phyloP scores from a whole-genome alignment of 2,888 invertebrate species.

The Arrhopalites spinosus region DNA sequence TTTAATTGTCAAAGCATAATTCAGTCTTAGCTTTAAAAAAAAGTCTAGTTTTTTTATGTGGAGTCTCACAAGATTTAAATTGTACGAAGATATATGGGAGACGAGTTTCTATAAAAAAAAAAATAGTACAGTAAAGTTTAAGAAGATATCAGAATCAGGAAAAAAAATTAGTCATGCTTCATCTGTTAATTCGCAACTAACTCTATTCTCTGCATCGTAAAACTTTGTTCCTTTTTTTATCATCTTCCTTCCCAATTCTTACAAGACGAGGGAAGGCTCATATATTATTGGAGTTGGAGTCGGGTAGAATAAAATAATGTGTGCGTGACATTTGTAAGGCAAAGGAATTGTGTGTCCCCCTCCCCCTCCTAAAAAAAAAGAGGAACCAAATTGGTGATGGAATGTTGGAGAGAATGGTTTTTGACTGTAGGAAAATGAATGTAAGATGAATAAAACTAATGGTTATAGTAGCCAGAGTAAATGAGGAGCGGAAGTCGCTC shows the following conservation, averaged over 20 bases:
- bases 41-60: too few relatives aligned
- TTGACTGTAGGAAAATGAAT: neutral
- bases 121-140: too few relatives aligned
- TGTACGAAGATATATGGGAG: too few relatives aligned
- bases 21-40: too few relatives aligned
- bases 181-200: constrained; percentile 11
- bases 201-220: neutral
- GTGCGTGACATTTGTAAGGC: neutral
- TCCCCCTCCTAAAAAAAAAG: too few relatives aligned
- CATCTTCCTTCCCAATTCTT: too few relatives aligned
- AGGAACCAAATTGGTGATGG: neutral
- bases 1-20: too few relatives aligned
- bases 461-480: constrained; percentile 3
- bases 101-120: too few relatives aligned
- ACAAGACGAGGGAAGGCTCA: too few relatives aligned
- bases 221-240: too few relatives aligned
- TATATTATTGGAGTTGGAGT: too few relatives aligned
- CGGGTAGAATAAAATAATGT: neutral
- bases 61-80: too few relatives aligned
- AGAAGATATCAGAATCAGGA: neutral
- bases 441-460: neutral
- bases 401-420: neutral
- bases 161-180: constrained; percentile 20
- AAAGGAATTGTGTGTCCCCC: neutral
- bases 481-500: constrained; percentile 6